Base-by-base conservation (phyloP, 2,888 invertebrate genomes). In the Parnassius mnemosyne region DNA sequence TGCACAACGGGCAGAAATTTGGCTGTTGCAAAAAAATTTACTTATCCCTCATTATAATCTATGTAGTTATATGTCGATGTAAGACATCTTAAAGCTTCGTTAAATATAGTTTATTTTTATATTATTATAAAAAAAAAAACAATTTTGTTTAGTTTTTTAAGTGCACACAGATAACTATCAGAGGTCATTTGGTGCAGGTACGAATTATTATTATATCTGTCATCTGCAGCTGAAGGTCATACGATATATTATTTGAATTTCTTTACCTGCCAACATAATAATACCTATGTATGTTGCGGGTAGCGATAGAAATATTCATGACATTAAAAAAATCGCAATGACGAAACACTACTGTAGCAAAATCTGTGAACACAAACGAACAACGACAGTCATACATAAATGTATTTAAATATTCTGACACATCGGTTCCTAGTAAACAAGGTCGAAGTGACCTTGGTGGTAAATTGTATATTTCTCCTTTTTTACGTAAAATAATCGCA, bases 391-490 rank as follows among this genome's bases (percentile, higher is more conserved):
- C 63, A 56, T 70, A 74, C 69, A 74, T 76, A 74, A 75, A 74
- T 72, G 70, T 74, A 77, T 76, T 75, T 76, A 77, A 78, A 77
- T 77, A 80, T 73, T 77, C 73, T 78, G 78, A 83, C 78, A 82
- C 81, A 79, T 83, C 77, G 77, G 82, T 82, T 84, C 81, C 81
- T 84, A 75, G 84, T 87, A 84, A 85, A 87, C 89, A 89, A 88
- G 87, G 89, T 84, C 86, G 72, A 67, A 66, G 74, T 74, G 78
- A 81, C 90, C 89, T 89, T 88, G 86, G 68, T 76, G 78, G 77
- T 76, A 76, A 79, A 79, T 80, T 77, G 79, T 82, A 81, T 82
- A 84, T 83, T 83, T 84, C 82, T 83, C 79, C 76, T 79, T 83
- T 61, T 62, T 84, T 82, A 80, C 64, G 80, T 79, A 85, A 83